A percentile compares a stretch with the other conserved stretches of the same genome.
Conservation (phyloP, 2,113 vertebrate genomes). For the Alosa alosa region DNA sequence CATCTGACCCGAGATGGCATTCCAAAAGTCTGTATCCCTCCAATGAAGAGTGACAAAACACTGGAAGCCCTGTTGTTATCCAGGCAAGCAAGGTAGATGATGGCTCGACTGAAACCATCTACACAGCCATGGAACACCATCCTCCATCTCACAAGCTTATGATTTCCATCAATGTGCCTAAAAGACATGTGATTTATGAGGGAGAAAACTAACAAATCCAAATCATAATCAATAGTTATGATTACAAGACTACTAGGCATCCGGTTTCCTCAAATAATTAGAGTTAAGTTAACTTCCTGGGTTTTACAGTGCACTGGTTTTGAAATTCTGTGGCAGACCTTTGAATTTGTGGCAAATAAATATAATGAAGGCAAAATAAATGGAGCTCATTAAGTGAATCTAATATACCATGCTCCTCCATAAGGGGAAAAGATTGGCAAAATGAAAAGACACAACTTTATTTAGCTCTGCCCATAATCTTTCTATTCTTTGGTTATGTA, state of each 20-base stretch:
- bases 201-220: too few relatives aligned
- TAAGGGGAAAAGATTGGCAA: slow-evolving; percentile 28
- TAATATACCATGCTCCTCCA: slow-evolving; percentile 28
- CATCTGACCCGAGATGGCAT: slow-evolving; percentile 15
- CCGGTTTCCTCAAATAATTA: too few relatives aligned
- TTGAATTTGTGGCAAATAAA: slow-evolving; percentile 30
- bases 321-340: slow-evolving; percentile 27
- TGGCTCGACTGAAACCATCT: too few relatives aligned
- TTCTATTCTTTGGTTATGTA: slow-evolving; percentile 38
- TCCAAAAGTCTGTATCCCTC: slow-evolving; percentile 22
- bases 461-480: slow-evolving; percentile 37
- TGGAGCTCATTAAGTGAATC: slow-evolving; percentile 33
- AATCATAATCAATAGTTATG: too few relatives aligned
- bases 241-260: too few relatives aligned
- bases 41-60: not conserved
- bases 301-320: slow-evolving; percentile 17
- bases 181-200: too few relatives aligned
- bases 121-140: too few relatives aligned
- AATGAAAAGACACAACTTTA: slow-evolving; percentile 17
- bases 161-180: too few relatives aligned
- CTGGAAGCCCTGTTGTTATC: too few relatives aligned
- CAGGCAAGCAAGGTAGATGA: too few relatives aligned
- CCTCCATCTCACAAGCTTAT: too few relatives aligned
- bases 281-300: too few relatives aligned
- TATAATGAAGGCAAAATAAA: slow-evolving; percentile 36